These are phyloP conservation scores for Pseudomyrmex sp. DNA, from an alignment of 1,140 invertebrate genomes.

Conservation along the genomic window DNA sequence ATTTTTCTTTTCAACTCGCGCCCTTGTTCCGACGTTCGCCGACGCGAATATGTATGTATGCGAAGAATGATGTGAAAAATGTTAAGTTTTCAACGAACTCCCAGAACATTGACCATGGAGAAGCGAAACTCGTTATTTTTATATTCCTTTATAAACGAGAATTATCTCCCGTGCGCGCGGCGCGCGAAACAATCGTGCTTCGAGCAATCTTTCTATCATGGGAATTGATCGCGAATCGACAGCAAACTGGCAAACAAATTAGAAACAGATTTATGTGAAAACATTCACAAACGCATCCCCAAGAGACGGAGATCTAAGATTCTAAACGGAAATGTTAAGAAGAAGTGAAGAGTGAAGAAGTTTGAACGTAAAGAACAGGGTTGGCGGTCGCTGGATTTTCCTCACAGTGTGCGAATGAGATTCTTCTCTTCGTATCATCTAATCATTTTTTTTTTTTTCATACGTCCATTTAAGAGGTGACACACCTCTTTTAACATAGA, in stretches of 20 bases:
- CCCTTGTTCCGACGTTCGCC: neutral
- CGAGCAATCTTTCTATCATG: neutral
- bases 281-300: neutral
- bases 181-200: neutral
- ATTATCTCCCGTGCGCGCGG: neutral
- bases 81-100: neutral
- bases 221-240: neutral
- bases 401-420: neutral
- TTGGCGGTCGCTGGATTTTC: too few relatives aligned
- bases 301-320: neutral
- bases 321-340: neutral
- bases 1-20: neutral
- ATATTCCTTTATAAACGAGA: too few relatives aligned
- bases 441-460: conserved; percentile 1
- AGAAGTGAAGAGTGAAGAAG: too few relatives aligned
- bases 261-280: neutral
- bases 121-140: neutral
- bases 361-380: neutral
- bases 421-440: neutral
- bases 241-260: neutral
- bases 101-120: neutral
- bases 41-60: too few relatives aligned
- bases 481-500: neutral
- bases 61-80: neutral
- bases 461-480: too few relatives aligned